Evolutionary conservation across 2,888 invertebrate genomes (phyloP).

Genomic region (Thera obeliscata): DNA sequence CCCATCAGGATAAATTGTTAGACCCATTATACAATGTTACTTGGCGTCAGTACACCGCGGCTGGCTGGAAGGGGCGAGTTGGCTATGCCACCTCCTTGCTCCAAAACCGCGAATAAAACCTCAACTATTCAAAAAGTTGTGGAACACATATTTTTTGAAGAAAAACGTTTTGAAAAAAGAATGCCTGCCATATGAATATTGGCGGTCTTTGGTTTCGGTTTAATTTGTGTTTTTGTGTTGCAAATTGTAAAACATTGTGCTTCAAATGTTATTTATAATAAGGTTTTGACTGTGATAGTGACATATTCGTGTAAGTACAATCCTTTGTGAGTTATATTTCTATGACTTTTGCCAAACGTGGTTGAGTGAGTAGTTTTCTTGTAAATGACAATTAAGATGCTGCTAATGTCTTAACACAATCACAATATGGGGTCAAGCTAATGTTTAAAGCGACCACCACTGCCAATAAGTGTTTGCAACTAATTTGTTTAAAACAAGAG

Average conservation of each 20-base stretch:
- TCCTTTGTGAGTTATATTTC: neutral
- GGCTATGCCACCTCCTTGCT: constrained; percentile 49
- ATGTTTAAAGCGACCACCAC: no score
- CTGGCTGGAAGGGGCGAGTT: constrained; percentile 66
- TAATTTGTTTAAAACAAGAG: no score
- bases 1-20: constrained; percentile 77
- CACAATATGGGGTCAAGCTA: no score
- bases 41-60: constrained; percentile 69
- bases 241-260: constrained; percentile 21
- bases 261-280: constrained; percentile 46
- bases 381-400: neutral
- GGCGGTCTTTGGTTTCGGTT: constrained; percentile 27
- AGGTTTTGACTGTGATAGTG: constrained; percentile 42
- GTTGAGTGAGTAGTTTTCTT: neutral
- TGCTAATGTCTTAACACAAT: no score
- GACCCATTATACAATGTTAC: constrained; percentile 77
- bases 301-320: constrained; percentile 48
- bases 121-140: constrained; percentile 32
- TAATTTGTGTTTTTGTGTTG: constrained; percentile 23
- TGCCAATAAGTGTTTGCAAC: no score
- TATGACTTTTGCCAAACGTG: neutral
- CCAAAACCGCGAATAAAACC: constrained; percentile 39
- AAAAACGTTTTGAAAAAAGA: constrained; percentile 43
- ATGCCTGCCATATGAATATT: constrained; percentile 32
- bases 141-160: neutral